These are phyloP conservation scores for Aurelia aurita complex sp. Pacific DNA, from an alignment of 30 jellyfish, hydroid and myxozoan genomes.

Conservation along the genomic window DNA sequence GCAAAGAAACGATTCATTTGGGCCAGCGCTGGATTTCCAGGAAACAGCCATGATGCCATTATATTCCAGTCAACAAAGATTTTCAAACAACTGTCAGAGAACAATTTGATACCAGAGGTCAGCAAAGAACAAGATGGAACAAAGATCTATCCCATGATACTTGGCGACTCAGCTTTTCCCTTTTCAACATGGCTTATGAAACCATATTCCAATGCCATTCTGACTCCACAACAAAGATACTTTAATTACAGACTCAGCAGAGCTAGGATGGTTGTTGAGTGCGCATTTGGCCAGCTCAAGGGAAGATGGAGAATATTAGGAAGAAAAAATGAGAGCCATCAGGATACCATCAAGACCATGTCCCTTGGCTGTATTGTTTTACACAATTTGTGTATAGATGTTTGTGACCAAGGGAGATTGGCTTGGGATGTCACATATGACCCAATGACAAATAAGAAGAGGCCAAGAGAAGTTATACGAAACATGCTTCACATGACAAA, in stretches of 20 bases:
- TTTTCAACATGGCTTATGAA: conserved; percentile 17
- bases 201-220: conserved; percentile 29
- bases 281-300: conserved; percentile 23
- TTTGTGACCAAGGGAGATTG: neutral
- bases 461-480: conserved; percentile 3
- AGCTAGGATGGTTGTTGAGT: conserved; percentile 53
- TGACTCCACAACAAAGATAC: conserved; percentile 1
- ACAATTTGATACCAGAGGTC: neutral
- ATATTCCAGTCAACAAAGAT: neutral
- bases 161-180: conserved; percentile 51
- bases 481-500: conserved; percentile 8
- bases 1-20: conserved; percentile 5
- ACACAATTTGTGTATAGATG: conserved; percentile 56
- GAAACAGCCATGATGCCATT: conserved; percentile 25
- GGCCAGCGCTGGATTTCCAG: conserved; percentile 25
- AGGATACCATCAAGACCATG: conserved; percentile 9
- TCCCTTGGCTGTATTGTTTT: conserved; percentile 51
- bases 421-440: conserved; percentile 9
- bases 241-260: conserved; percentile 35
- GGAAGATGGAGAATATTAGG: conserved; percentile 47
- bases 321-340: conserved; percentile 33
- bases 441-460: neutral
- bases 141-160: neutral
- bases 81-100: neutral
- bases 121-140: too few relatives aligned